Conservation (phyloP, 2,888 invertebrate species). For the Villa cingulata region DNA sequence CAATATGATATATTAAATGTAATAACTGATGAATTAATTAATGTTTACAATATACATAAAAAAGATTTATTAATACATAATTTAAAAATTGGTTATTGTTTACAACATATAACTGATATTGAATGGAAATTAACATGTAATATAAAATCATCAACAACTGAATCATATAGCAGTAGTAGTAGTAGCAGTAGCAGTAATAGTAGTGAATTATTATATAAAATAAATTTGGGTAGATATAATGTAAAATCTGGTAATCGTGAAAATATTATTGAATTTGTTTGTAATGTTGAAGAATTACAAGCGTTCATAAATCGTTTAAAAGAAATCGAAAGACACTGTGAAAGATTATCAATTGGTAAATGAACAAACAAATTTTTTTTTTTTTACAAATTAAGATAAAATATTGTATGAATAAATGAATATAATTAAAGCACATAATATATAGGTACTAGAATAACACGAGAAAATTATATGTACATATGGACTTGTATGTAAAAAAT, state of each 20-base stretch:
- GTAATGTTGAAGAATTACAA: constrained; percentile 34
- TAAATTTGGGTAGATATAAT: constrained; percentile 30
- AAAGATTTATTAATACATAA: constrained; percentile 28
- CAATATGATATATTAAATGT: constrained; percentile 19
- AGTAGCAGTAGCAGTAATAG: constrained; percentile 23
- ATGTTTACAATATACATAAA: constrained; percentile 28
- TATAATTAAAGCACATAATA: no score
- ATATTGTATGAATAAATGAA: no score
- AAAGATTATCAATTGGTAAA: constrained; percentile 18
- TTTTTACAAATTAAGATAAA: no score
- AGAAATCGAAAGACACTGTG: constrained; percentile 34
- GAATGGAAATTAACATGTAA: constrained; percentile 34
- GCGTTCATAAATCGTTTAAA: constrained; percentile 32
- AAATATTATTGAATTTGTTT: constrained; percentile 30
- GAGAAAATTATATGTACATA: no score
- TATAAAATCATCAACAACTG: constrained; percentile 30
- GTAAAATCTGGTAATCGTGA: constrained; percentile 26
- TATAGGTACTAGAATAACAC: no score
- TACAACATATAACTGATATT: constrained; percentile 31
- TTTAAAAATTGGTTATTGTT: constrained; percentile 25
- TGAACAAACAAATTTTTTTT: no score
- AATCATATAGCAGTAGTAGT: no score
- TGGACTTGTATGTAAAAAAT: no score
- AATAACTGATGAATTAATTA: constrained; percentile 26
- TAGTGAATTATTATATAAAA: constrained; percentile 27